Evolutionary conservation across 2,113 vertebrate species (phyloP), one percentile per base, ranked within the genome.

Genomic region (Melanocharis versteri): DNA sequence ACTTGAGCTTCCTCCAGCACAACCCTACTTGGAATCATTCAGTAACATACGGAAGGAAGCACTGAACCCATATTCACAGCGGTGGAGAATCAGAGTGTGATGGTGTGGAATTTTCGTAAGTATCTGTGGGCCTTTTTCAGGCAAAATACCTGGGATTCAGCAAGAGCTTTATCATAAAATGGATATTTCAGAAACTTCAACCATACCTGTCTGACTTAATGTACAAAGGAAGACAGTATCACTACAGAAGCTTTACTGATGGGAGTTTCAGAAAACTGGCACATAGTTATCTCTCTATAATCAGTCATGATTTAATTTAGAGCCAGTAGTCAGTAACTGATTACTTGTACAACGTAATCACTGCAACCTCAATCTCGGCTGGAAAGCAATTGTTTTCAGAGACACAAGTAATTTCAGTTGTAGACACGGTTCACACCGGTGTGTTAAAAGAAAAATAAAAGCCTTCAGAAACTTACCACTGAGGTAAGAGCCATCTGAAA

Each of bases 401-500:
- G 39, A 56, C 51, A 44, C 16, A 56, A 26, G 27, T 58, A 81
- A 77, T 50, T 90, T 85, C 54, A 80, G 3, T 4, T 33, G 37
- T 35, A 83, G 26, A 78, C 31, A 48, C 22, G 14, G 37, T 47
- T 93, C 20, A 81, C n/a, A 16, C 4, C 51, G 42, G 20, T 27
- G 31, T 11, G 28, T 47, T 62, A 58, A 22, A 40, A 47, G 21
- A 76, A 93, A 35, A 86, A 87, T 3, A 93, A 95, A 42, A 94
- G 39, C 15, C 22, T 62, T 68, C 22, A 87, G 73, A 90, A 91
- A 99, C 99, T 99, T 94, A 99, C 99, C 99, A 99, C 99, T 72
- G 99, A 99, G 83, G 99, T 99, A 85, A 99, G 99, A 66, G 99
- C 99, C 99, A 99, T 99, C 97, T 99, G 99, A 97, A 99, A 99